phyloP scores from a whole-genome alignment of 2,888 invertebrate species.

The Ochropleura leucogaster region DNA sequence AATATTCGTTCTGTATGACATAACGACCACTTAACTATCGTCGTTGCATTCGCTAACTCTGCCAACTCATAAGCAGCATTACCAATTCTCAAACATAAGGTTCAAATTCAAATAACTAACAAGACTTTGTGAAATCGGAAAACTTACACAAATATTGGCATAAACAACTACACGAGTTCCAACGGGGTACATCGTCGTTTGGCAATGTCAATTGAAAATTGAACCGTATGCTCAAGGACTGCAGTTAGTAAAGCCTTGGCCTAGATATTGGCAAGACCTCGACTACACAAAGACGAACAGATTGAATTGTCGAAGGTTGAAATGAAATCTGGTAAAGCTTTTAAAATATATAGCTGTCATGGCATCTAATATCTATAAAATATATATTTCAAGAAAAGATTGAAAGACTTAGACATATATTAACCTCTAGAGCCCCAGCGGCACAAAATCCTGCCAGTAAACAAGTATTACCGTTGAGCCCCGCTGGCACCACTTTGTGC shows the following conservation, averaged over 20 bases:
- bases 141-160: neutral
- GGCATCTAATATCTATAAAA: too few relatives aligned
- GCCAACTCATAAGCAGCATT: too few relatives aligned
- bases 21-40: neutral
- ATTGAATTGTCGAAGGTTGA: conserved; percentile 18
- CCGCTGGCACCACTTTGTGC: too few relatives aligned
- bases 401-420: too few relatives aligned
- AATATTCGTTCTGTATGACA: too few relatives aligned
- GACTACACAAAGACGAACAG: conserved; percentile 19
- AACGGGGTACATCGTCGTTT: neutral
- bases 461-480: too few relatives aligned
- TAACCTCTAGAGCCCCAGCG: too few relatives aligned
- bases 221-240: conserved; percentile 29
- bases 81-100: neutral
- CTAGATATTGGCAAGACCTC: conserved; percentile 19
- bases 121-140: neutral
- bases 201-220: conserved; percentile 10
- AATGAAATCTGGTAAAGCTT: neutral
- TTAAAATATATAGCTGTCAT: conserved; percentile 5
- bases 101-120: neutral
- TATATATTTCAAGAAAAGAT: neutral
- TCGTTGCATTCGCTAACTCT: neutral
- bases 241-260: conserved; percentile 30
- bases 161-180: neutral
- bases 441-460: too few relatives aligned